Evolutionary conservation across 2,888 invertebrate species (phyloP).

Genomic region (Brenthis daphne): DNA sequence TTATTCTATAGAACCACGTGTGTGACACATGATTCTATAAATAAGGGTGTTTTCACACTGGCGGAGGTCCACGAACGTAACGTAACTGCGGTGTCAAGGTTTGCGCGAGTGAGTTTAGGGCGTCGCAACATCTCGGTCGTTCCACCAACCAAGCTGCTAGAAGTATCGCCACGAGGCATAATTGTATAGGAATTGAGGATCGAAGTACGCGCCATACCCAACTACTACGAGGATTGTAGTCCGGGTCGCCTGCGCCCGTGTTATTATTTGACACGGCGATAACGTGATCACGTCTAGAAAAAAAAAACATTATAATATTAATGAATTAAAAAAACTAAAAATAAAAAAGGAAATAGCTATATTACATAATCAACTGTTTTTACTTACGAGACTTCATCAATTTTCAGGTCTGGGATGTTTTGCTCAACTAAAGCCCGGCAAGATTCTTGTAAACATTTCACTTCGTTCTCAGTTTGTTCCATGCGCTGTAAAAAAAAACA

Average conservation of each 20-base stretch:
- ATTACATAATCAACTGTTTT: neutral
- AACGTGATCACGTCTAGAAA: slow-evolving; percentile 55
- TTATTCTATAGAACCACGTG: no score
- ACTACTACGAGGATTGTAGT: slow-evolving; percentile 77
- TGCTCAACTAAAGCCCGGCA: slow-evolving; percentile 83
- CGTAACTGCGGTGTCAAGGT: slow-evolving; percentile 90
- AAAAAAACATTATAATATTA: slow-evolving; percentile 5
- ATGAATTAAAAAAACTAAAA: no score
- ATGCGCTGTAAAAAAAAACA: slow-evolving; percentile 76
- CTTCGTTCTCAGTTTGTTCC: slow-evolving; percentile 87
- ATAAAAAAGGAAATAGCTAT: neutral
- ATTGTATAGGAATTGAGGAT: slow-evolving; percentile 89
- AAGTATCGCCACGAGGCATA: slow-evolving; percentile 87
- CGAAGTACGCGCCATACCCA: slow-evolving; percentile 90
- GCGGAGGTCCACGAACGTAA: slow-evolving; percentile 92
- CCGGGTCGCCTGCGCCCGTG: slow-evolving; percentile 82
- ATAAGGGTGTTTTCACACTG: slow-evolving; percentile 56
- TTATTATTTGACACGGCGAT: slow-evolving; percentile 69
- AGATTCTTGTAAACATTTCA: slow-evolving; percentile 85
- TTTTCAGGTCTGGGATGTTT: slow-evolving; percentile 72
- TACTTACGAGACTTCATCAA: slow-evolving; percentile 69
- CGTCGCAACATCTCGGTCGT: slow-evolving; percentile 90
- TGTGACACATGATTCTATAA: no score
- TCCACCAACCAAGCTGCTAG: slow-evolving; percentile 89
- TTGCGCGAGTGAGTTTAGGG: slow-evolving; percentile 88